Conservation (phyloP, 1,140 invertebrate genomes). For the Hyphantria cunea region DNA sequence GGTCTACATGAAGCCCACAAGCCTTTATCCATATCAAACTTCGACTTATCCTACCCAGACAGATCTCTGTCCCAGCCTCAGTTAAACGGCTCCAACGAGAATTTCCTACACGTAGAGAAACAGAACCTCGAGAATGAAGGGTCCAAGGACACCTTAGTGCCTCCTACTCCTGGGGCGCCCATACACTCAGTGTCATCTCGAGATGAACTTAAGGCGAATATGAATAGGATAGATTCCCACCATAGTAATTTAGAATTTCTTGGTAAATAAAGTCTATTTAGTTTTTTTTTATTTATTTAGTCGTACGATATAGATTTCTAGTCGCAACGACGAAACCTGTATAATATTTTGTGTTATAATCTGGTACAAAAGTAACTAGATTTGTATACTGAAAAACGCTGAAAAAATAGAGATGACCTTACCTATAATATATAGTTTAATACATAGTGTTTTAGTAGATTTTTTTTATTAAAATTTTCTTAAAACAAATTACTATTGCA, state of each 20-base stretch:
- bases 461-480: too few relatives aligned
- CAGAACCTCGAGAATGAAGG: conserved; percentile 38
- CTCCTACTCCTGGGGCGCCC: conserved; percentile 19
- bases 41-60: conserved; percentile 59
- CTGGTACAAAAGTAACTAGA: not conserved
- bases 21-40: conserved; percentile 56
- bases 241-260: conserved; percentile 71
- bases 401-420: too few relatives aligned
- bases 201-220: conserved; percentile 77
- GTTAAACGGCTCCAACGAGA: conserved; percentile 58
- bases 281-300: conserved; percentile 2
- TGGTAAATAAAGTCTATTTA: conserved; percentile 40
- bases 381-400: not conserved
- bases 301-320: not conserved
- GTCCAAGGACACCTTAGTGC: conserved; percentile 29
- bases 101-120: conserved; percentile 64
- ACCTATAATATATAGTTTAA: too few relatives aligned
- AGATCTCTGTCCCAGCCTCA: conserved; percentile 28
- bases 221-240: conserved; percentile 78
- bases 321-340: not conserved
- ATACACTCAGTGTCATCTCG: conserved; percentile 30
- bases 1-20: conserved; percentile 54
- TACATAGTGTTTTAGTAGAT: too few relatives aligned
- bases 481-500: too few relatives aligned
- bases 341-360: not conserved